Conservation (phyloP, 2,797 vertebrate species). For the Antennarius maculatus region DNA sequence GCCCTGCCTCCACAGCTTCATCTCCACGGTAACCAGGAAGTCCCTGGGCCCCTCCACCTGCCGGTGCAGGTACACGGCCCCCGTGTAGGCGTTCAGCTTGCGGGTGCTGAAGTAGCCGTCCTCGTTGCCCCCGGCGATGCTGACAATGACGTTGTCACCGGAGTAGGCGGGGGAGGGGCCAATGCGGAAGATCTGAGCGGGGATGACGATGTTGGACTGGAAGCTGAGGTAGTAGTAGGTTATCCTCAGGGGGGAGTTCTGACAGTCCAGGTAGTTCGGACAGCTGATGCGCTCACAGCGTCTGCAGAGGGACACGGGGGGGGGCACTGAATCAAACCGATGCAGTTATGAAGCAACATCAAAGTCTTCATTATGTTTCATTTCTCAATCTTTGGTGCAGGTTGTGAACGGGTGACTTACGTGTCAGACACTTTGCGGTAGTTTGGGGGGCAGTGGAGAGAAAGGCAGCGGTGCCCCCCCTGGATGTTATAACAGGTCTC, state of each 20-base stretch:
- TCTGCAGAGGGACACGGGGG: conserved; percentile 62
- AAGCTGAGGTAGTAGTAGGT: conserved; percentile 96
- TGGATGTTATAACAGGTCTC: conserved; percentile 96
- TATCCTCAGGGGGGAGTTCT: conserved; percentile 89
- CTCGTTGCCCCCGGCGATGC: conserved; percentile 91
- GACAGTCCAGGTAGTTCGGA: conserved; percentile 89
- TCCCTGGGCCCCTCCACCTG: conserved; percentile 87
- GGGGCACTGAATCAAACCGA: too few species aligned
- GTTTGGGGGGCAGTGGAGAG: conserved; percentile 89
- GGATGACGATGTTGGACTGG: conserved; percentile 92
- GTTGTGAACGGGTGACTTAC: conserved; percentile 74
- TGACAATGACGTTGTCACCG: conserved; percentile 92
- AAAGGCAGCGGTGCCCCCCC: conserved; percentile 92
- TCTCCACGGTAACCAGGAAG: conserved; percentile 93
- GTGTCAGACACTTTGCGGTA: conserved; percentile 91
- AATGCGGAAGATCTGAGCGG: conserved; percentile 96
- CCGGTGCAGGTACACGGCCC: conserved; percentile 89
- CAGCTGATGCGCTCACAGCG: conserved; percentile 92
- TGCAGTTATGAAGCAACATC: too few species aligned
- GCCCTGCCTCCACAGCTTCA: conserved; percentile 97
- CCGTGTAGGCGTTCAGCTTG: conserved; percentile 91
- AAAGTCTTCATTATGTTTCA: too few species aligned
- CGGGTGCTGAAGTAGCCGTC: conserved; percentile 93
- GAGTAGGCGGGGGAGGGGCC: conserved; percentile 92
- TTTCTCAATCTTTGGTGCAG: too few species aligned